A percentile compares a stretch with the other conserved stretches of the same genome.
phyloP scores from a whole-genome alignment of 2,888 invertebrate species.

The Podotricha telesiphe region DNA sequence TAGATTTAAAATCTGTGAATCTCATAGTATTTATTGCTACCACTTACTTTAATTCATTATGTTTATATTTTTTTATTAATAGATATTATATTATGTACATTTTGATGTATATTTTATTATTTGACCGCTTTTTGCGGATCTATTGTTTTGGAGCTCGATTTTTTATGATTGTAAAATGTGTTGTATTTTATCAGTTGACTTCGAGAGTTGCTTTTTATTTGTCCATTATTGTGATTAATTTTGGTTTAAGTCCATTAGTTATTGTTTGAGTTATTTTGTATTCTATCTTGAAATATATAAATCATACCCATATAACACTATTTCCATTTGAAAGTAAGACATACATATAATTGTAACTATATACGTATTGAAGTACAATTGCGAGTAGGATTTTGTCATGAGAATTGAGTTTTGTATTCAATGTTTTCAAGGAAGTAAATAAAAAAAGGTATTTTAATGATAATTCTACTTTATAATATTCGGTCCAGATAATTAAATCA shows the following conservation, averaged over 20 bases:
- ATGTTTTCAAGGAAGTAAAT: slow-evolving; percentile 53
- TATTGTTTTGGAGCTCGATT: slow-evolving; percentile 77
- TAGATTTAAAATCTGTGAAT: slow-evolving; percentile 84
- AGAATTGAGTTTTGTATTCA: slow-evolving; percentile 51
- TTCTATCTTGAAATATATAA: slow-evolving; percentile 56
- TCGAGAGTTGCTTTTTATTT: slow-evolving; percentile 67
- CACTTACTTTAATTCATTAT: slow-evolving; percentile 80
- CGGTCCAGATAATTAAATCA: slow-evolving; percentile 68
- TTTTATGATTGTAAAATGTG: slow-evolving; percentile 79
- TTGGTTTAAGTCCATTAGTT: slow-evolving; percentile 65
- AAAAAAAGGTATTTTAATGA: slow-evolving; percentile 72
- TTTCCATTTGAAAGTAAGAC: slow-evolving; percentile 69
- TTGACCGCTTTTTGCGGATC: slow-evolving; percentile 73
- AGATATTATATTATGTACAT: slow-evolving; percentile 83
- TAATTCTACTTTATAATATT: slow-evolving; percentile 67
- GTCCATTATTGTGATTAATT: slow-evolving; percentile 66
- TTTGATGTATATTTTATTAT: slow-evolving; percentile 84
- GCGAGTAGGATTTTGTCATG: slow-evolving; percentile 67
- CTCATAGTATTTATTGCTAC: slow-evolving; percentile 84
- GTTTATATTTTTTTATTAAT: slow-evolving; percentile 79
- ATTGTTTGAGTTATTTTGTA: slow-evolving; percentile 67
- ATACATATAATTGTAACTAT: slow-evolving; percentile 75
- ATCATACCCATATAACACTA: slow-evolving; percentile 63
- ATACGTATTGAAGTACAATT: slow-evolving; percentile 84
- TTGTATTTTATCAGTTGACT: slow-evolving; percentile 78